A percentile compares a stretch with the other conserved stretches of the same genome.
Conservation (phyloP, 2,113 vertebrate genomes). For the Mesitornis unicolor region DNA sequence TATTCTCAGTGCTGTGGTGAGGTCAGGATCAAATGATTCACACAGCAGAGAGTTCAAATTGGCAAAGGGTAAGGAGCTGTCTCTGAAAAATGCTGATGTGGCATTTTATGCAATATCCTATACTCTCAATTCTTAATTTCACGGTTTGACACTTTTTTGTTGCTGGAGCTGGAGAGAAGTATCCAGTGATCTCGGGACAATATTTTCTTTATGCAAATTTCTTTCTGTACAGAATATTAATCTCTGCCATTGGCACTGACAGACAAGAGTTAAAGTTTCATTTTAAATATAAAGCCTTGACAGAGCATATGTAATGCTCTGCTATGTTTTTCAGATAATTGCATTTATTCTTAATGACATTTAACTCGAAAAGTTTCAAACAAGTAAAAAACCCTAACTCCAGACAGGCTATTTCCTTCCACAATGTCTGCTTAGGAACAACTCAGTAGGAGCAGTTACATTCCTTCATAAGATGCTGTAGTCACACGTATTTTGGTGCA, state of each 20-base stretch:
- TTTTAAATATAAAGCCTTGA: neutral
- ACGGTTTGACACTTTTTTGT: neutral
- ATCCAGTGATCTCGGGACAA: neutral
- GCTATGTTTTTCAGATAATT: neutral
- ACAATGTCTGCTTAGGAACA: neutral
- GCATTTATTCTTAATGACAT: neutral
- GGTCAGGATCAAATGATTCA: neutral
- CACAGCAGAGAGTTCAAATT: neutral
- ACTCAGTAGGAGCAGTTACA: neutral
- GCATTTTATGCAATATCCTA: neutral
- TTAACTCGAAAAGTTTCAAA: neutral
- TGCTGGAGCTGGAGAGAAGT: neutral
- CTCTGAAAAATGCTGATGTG: neutral
- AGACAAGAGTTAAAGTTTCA: neutral
- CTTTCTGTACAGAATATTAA: neutral
- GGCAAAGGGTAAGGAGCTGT: neutral
- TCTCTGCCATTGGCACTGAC: neutral
- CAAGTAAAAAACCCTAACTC: neutral
- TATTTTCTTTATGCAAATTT: slow-evolving; percentile 42
- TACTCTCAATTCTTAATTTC: neutral
- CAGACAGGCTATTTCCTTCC: neutral
- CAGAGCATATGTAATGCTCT: neutral
- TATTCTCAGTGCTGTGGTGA: neutral
- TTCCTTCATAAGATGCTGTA: neutral
- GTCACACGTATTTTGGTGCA: neutral